Base-by-base conservation (phyloP, 2,888 invertebrate genomes). In the Pheosia tremula region DNA sequence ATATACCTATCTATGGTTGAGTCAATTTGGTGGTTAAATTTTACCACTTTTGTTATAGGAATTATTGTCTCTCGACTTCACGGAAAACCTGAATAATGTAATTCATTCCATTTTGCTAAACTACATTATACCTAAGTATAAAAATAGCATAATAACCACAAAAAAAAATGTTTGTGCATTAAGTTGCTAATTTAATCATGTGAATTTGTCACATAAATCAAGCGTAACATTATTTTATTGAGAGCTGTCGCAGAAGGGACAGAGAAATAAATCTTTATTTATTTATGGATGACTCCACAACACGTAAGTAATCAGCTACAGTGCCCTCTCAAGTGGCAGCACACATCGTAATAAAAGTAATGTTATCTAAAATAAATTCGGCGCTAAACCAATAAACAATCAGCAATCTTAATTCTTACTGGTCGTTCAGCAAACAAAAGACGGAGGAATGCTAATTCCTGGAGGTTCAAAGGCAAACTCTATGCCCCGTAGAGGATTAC, bases 261-360 rank as follows among this genome's bases (percentile, higher is more conserved):
- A 59, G 57, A 54, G 54, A 60, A 59, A 72, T 77, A 75, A 74
- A 77, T 77, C 76, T 75, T 77, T 76, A 74, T 75, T 67, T 6
- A 7, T 24, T 24, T 74, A 71, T 62, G 69, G 60, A 56, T 67
- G 64, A 24, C 24, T 24, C 24, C 24, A 24, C 24, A 24, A 24
- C 24, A 24, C 24, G 24, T 24, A 24, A 24, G 24, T 24, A 24
- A 24, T 24, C 24, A 24, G 24, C 24, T 24, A 24, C 24, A 24
- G 24, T 24, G 24, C 24, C 24, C 24, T 24, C 24, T 24, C 24
- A 24, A 24, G 24, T 24, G 24, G 24, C 24, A 24, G 24, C 24
- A 24, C 24, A 24, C 24, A 24, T 24, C 2, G 24, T 24, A 24
- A 24, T 24, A 24, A 24, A 24, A 24, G 1, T 24, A 24, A 24